Base-by-base conservation (phyloP, 2,888 invertebrate species). In the Zaprionus lineosus region DNA sequence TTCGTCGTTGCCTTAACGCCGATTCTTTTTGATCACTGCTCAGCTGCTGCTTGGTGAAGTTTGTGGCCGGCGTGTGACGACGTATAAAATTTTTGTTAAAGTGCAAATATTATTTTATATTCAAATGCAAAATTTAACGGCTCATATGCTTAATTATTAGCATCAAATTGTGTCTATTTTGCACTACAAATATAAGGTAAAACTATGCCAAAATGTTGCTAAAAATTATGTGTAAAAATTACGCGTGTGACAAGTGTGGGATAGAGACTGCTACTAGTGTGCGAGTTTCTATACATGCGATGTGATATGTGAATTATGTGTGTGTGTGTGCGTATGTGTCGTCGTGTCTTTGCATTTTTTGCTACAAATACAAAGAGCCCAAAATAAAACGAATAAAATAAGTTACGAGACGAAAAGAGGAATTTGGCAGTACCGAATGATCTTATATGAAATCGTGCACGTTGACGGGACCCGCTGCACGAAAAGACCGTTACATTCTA, bases 311-410 rank as follows among this genome's bases (percentile, higher is more conserved):
- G 29, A 21, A 34, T 29, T 18, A 26, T 26, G 37, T 29, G 46
- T 29, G 47, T 14, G 40, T 48, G 31, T 29, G 39, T 53, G 52
- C 50, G 51, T 21, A 34, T 64, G 28, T 79, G 79, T 57, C 78
- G 84, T 77, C 78, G 82, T 81, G 70, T 81, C 82, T 77, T 76
- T 83, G 84, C 84, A 84, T 79, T 75, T 84, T 74, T 74, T 60
- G 65, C 65, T 81, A 81, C 61, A 84, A 62, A 73, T 60, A 73
- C 66, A 76, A 75, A 33, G 66, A 58, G 34, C 39, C 34, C 9
- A 18, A 11, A 16, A 36, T 46, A 29, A 40, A 24, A 34, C 36
- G 11, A 19, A 43, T 19, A 44, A 33, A 34, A 34, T 16, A 15
- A 12, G 16, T 8, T 34, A 16, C 37, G 21, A 37, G 11, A 18